Evolutionary conservation across 2,888 invertebrate species (phyloP), one percentile per base, ranked within the genome.

Genomic region (Masnerella sp.): DNA sequence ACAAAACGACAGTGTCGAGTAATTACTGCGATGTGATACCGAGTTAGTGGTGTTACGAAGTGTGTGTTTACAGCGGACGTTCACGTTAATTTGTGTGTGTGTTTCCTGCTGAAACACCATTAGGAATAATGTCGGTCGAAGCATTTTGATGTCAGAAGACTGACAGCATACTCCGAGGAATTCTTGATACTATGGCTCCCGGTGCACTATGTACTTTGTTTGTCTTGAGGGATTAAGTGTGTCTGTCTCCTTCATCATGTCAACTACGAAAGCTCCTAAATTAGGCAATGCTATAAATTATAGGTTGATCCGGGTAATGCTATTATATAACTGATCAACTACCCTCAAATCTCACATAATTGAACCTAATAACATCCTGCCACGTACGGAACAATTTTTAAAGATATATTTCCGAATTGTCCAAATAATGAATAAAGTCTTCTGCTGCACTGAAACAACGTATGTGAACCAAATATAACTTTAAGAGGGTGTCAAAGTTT

Each of bases 1-100:
- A 68, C 68, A 64, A 43, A 54, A 68, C 36, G 59, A 59, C 68
- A 52, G 68, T 68, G 68, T 59, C 59, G 68, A 59, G 59, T 68
- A 68, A 68, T 68, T 68, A 59, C 59, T 59, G 43, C 52, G 52
- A 68, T 68, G 68, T 59, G 25, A 52, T 68, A 59, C 68, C 28
- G 52, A 36, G 17, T 42, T 59, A 36, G 14, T 22, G 9, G 54
- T 65, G 54, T 54, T 54, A 15, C 32, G 47, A 59, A n/a, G 8
- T 5, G 43, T 54, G 20, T 25, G 20, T 56, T 17, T 52, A 36
- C 54, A 20, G 32, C 14, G 12, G 25, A n/a, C 30, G 30, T 52
- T 36, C 38, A 54, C 30, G 40, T 59, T 45, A 65, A 56, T 65
- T 54, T 64, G 54, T 62, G 38, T 56, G 42, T 51, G 34, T 62